phyloP scores from a whole-genome alignment of 2,113 vertebrate genomes.

The Toxotes chatareus region DNA sequence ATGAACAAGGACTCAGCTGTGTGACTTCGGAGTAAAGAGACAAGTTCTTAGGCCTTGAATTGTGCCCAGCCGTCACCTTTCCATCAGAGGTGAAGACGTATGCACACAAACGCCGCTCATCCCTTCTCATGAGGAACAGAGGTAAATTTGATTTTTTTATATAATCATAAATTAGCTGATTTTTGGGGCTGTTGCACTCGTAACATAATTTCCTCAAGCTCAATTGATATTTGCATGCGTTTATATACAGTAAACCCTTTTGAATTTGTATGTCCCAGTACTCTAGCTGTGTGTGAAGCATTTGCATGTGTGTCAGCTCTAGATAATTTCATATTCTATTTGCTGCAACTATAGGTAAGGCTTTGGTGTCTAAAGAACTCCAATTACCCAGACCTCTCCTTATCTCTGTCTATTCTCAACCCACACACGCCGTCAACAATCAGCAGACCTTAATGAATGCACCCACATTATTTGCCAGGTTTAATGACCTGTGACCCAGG shows the following conservation, averaged over 20 bases:
- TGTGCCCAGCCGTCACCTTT: constrained; percentile 52
- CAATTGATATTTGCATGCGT: constrained; percentile 35
- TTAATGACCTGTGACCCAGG: constrained; percentile 76
- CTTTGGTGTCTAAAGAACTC: constrained; percentile 46
- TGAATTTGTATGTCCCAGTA: constrained; percentile 14
- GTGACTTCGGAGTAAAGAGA: constrained; percentile 60
- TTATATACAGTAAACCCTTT: constrained; percentile 16
- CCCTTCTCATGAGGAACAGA: constrained; percentile 49
- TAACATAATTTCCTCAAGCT: constrained; percentile 51
- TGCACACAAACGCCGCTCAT: constrained; percentile 40
- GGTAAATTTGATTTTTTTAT: constrained; percentile 65
- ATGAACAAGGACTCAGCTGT: constrained; percentile 59
- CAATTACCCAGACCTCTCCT: constrained; percentile 66
- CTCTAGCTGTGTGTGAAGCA: constrained; percentile 9
- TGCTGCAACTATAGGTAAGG: constrained; percentile 31
- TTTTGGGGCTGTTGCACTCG: constrained; percentile 32
- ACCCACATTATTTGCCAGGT: constrained; percentile 69
- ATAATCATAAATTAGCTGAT: constrained; percentile 57
- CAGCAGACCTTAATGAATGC: constrained; percentile 74
- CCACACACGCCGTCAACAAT: constrained; percentile 54
- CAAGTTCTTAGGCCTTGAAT: constrained; percentile 37
- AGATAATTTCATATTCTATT: constrained; percentile 60
- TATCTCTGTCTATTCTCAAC: constrained; percentile 57
- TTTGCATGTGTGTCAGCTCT: constrained; percentile 26
- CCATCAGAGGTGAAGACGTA: constrained; percentile 45